Evolutionary conservation across 2,888 invertebrate species (phyloP).

Genomic region (Leptodirus hochenwartii): DNA sequence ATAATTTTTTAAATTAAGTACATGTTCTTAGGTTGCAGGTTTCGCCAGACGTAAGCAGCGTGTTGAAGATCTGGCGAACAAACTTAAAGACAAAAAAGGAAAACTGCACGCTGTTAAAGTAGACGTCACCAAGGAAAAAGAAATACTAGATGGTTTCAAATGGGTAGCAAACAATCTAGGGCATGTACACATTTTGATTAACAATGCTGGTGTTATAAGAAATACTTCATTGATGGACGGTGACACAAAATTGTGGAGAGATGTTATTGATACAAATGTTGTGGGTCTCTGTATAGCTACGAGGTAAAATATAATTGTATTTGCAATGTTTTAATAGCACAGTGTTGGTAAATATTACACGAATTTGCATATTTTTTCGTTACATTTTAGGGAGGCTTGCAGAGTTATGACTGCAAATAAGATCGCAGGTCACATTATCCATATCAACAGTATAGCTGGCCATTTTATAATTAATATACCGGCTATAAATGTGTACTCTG

Average conservation of each 20-base stretch:
- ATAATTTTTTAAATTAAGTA: too few species aligned
- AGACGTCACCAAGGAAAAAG: conserved; percentile 14
- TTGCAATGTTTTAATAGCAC: too few species aligned
- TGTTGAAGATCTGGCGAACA: conserved; percentile 10
- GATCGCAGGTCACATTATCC: conserved; percentile 15
- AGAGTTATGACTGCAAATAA: conserved; percentile 13
- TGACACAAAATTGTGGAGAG: conserved; percentile 12
- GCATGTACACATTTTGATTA: conserved; percentile 14
- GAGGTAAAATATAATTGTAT: too few species aligned
- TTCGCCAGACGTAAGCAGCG: conserved; percentile 11
- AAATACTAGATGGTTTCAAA: conserved; percentile 14
- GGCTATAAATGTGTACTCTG: conserved; percentile 11
- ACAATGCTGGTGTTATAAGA: conserved; percentile 14
- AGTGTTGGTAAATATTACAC: too few species aligned
- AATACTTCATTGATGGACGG: conserved; percentile 11
- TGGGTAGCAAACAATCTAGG: conserved; percentile 14
- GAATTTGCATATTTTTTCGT: too few species aligned
- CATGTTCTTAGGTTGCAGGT: conserved; percentile 14
- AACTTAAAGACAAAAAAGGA: conserved; percentile 9
- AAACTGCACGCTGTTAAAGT: conserved; percentile 12
- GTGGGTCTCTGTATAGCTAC: conserved; percentile 11
- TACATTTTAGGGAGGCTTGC: conserved; percentile 13
- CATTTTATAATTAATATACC: conserved; percentile 11
- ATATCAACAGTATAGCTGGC: conserved; percentile 15
- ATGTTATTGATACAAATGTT: conserved; percentile 12